Conservation (phyloP, 2,113 vertebrate genomes). For the Xiphias gladius region DNA sequence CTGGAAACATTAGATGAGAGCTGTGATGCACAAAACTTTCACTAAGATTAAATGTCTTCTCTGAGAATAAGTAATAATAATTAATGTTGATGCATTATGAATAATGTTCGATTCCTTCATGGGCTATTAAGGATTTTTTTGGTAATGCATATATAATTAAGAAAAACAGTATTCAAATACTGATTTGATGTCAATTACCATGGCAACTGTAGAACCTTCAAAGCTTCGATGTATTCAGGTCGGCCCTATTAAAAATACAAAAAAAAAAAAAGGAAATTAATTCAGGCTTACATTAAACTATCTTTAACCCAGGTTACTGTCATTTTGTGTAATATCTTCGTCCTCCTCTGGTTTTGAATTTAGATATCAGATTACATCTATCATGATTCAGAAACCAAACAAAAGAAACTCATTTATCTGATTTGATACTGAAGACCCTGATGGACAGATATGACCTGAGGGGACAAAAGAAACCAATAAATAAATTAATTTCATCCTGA, state of each 20-base stretch:
- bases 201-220: too few relatives aligned
- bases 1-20: too few relatives aligned
- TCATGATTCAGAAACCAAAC: background rate
- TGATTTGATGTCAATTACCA: too few relatives aligned
- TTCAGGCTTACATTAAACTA: slow-evolving; percentile 9
- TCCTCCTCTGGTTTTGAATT: background rate
- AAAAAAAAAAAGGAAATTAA: background rate
- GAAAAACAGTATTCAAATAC: too few relatives aligned
- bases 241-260: background rate
- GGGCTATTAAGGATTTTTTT: too few relatives aligned
- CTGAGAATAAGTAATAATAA: too few relatives aligned
- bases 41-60: too few relatives aligned
- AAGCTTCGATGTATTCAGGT: too few relatives aligned
- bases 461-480: slow-evolving; percentile 14
- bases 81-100: too few relatives aligned
- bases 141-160: too few relatives aligned
- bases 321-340: background rate
- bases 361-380: background rate
- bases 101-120: too few relatives aligned
- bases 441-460: slow-evolving; percentile 4
- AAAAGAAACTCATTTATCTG: slow-evolving; percentile 4
- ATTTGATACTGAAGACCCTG: background rate
- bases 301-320: background rate
- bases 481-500: slow-evolving; percentile 7
- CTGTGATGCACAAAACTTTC: too few relatives aligned